phyloP scores from a whole-genome alignment of 2,888 invertebrate species.

The Agonopterix alstromeriana region DNA sequence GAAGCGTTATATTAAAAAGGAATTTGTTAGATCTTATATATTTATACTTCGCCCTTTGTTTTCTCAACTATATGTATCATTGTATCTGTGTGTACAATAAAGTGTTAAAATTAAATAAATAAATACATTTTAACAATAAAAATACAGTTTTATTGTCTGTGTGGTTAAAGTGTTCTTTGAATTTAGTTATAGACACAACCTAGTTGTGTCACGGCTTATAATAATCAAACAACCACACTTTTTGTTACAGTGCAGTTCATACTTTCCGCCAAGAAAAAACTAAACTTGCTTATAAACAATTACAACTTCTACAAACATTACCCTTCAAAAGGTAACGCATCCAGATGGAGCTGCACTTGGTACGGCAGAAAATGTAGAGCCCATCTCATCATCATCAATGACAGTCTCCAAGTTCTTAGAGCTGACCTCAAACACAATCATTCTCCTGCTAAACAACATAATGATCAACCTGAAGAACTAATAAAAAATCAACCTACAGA shows the following conservation, averaged over 20 bases:
- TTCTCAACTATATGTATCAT: no score
- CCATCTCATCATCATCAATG: conserved; percentile 8
- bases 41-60: no score
- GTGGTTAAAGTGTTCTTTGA: no score
- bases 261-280: conserved; percentile 6
- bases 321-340: background rate
- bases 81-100: no score
- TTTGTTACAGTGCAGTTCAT: conserved; percentile 10
- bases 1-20: no score
- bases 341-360: conserved; percentile 2
- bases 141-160: no score
- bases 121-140: no score
- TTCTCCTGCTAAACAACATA: background rate
- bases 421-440: conserved; percentile 2
- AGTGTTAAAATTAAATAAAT: no score
- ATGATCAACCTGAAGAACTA: background rate
- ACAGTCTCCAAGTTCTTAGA: conserved; percentile 16
- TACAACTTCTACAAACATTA: conserved; percentile 11
- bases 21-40: no score
- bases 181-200: no score
- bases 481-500: background rate
- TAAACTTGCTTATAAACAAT: conserved; percentile 10
- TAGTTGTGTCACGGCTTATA: background rate
- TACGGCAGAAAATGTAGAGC: background rate
- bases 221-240: background rate